Evolutionary conservation across 2,113 vertebrate genomes (phyloP).

Genomic region (Rhagologus leucostigma): DNA sequence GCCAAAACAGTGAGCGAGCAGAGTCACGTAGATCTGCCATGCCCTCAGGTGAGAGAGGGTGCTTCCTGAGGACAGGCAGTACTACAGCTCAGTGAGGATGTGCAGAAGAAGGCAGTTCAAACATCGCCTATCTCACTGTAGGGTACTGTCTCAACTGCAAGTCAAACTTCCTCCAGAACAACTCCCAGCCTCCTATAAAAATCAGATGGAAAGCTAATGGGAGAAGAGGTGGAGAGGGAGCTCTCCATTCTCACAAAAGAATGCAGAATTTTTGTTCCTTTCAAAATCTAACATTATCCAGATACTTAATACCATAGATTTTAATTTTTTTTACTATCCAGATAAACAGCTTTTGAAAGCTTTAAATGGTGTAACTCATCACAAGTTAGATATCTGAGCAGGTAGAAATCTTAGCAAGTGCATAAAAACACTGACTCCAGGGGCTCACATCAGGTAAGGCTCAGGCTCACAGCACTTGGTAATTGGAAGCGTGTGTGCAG

Average conservation of each 20-base stretch:
- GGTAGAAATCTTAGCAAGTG: neutral
- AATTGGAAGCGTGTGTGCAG: neutral
- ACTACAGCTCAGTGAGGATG: neutral
- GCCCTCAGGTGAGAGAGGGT: neutral
- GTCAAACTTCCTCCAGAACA: neutral
- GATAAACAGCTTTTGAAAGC: neutral
- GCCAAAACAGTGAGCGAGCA: neutral
- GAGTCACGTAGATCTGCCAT: rapidly evolving
- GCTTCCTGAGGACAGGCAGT: neutral
- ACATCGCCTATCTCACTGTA: neutral
- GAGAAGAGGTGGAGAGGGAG: neutral
- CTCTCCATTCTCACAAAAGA: neutral
- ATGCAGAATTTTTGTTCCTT: neutral
- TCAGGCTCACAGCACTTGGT: neutral
- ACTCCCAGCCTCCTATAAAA: neutral
- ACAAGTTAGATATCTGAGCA: neutral
- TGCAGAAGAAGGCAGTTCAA: neutral
- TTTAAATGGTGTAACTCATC: neutral
- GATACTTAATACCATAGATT: neutral
- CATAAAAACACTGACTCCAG: neutral
- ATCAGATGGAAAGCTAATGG: neutral
- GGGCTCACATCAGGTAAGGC: neutral
- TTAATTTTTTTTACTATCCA: neutral
- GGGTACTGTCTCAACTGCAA: neutral
- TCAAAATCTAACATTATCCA: neutral